Evolutionary conservation across 1,140 invertebrate genomes (phyloP).

Genomic region (Achroia grisella): DNA sequence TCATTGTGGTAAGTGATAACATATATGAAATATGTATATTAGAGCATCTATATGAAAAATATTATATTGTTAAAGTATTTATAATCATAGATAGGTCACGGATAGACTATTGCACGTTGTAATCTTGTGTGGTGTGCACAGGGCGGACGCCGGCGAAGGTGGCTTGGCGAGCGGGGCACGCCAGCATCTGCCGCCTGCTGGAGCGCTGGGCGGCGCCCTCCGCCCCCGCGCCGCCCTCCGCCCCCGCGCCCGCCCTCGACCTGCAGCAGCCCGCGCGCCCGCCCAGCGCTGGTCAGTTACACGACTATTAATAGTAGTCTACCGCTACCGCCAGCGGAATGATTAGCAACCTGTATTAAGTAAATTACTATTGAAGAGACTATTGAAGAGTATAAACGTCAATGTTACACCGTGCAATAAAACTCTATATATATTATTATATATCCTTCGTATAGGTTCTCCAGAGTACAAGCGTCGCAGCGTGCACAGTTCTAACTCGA

Average conservation of each 20-base stretch:
- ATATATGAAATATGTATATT: too few relatives aligned
- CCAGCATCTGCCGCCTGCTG: slow-evolving; percentile 64
- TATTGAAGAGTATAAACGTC: too few relatives aligned
- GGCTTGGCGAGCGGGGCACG: slow-evolving; percentile 74
- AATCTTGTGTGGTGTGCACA: slow-evolving; percentile 18
- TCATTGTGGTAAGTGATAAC: slow-evolving; percentile 87
- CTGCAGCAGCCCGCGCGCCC: slow-evolving; percentile 14
- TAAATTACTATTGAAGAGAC: too few relatives aligned
- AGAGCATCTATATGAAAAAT: too few relatives aligned
- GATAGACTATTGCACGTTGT: too few relatives aligned
- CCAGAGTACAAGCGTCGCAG: slow-evolving; percentile 70
- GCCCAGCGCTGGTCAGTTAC: slow-evolving; percentile 16
- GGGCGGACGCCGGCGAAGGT: slow-evolving; percentile 75
- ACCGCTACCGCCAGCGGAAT: too few relatives aligned
- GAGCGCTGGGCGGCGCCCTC: slow-evolving; percentile 61
- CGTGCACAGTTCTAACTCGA: slow-evolving; percentile 69
- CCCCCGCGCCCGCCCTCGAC: slow-evolving; percentile 15
- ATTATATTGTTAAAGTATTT: too few relatives aligned
- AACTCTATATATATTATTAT: too few relatives aligned
- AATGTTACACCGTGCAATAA: too few relatives aligned
- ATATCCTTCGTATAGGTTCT: slow-evolving; percentile 31
- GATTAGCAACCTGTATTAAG: too few relatives aligned
- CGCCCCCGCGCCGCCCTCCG: slow-evolving; percentile 17
- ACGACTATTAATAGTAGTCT: too few relatives aligned
- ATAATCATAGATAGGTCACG: too few relatives aligned